Base-by-base conservation (phyloP, 2,888 invertebrate genomes). In the Hypomecis punctinalis region DNA sequence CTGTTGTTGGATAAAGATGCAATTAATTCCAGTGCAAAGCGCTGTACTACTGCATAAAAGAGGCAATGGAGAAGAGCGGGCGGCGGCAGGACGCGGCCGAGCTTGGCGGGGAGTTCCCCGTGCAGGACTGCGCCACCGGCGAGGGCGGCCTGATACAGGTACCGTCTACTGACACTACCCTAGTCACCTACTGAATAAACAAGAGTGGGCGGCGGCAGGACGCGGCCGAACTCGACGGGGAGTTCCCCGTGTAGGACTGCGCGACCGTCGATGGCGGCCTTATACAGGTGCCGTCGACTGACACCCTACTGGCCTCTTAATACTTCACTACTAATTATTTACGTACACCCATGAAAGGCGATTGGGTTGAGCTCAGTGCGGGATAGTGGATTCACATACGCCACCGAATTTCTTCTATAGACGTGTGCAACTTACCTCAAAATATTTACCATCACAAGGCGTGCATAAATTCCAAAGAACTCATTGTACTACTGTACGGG, bases 211-310 rank as follows among this genome's bases (percentile, higher is more conserved):
- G 96, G 56, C 94, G 95, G 11, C 96, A 96, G 55, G 94, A 93
- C 72, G 93, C 93, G 62, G 94, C 96, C 0, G 97, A 97, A 80
- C 93, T 97, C 55, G 98, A 98, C 10, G 99, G 99, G 4, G 99
- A 99, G 91, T 99, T 99, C 92, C 99, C 99, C 5, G 97, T 99
- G 42, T 99, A 99, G 88, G 99, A 99, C 90, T 96, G 99, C 94
- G 96, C 96, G 78, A 97, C 98, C 8, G 99, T 99, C 55, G 99
- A 99, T 91, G 99, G 99, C 67, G 99, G 99, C 1, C 95, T 99
- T 63, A 95, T 99, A 79, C 98, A 98, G 95, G 91, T 91, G 80
- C 13, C 11, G 23, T 23, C 23, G 1, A 23, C 23, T 3, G 3
- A 23, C 23, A 23, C n/a, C n/a, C n/a, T 46, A 11, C 36, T 37